Conservation (phyloP, 2,797 vertebrate species). For the Delichon dasypus region DNA sequence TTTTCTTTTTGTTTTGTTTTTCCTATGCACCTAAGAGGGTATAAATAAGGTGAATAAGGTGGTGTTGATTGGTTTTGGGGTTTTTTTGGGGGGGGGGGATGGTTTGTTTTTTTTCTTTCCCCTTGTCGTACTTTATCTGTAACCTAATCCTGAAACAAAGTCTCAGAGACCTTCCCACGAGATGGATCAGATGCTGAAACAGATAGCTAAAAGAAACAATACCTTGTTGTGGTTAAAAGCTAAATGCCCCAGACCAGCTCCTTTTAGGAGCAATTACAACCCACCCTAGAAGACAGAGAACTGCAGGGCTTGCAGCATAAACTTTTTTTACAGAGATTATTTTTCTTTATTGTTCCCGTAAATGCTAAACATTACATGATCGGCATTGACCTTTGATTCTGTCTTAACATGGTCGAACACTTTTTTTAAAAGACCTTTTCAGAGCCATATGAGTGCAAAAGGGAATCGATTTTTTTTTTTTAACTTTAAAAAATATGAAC, state of each 20-base stretch:
- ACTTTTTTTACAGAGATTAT: not conserved
- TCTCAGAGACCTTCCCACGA: not conserved
- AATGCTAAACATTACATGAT: not conserved
- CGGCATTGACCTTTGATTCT: not conserved
- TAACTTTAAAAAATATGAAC: slow-evolving; percentile 30
- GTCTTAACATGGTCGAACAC: not conserved
- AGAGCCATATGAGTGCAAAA: not conserved
- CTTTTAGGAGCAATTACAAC: not conserved
- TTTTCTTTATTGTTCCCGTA: not conserved
- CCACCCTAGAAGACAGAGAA: not conserved
- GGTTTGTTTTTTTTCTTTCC: no score
- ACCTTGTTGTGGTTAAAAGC: not conserved
- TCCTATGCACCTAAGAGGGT: not conserved
- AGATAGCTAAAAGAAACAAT: not conserved
- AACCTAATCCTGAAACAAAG: not conserved
- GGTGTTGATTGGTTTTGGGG: no score
- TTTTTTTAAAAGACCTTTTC: not conserved
- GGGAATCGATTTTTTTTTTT: not conserved
- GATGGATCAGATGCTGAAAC: not conserved
- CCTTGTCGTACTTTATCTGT: not conserved
- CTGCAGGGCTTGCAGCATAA: not conserved
- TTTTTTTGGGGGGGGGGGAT: no score
- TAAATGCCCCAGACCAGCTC: not conserved
- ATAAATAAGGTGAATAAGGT: not conserved
- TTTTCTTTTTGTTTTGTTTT: not conserved